Percentiles rank a stretch among this genome's conserved stretches.
Conservation (phyloP, 1,140 invertebrate species). For the Drosophila ambigua region DNA sequence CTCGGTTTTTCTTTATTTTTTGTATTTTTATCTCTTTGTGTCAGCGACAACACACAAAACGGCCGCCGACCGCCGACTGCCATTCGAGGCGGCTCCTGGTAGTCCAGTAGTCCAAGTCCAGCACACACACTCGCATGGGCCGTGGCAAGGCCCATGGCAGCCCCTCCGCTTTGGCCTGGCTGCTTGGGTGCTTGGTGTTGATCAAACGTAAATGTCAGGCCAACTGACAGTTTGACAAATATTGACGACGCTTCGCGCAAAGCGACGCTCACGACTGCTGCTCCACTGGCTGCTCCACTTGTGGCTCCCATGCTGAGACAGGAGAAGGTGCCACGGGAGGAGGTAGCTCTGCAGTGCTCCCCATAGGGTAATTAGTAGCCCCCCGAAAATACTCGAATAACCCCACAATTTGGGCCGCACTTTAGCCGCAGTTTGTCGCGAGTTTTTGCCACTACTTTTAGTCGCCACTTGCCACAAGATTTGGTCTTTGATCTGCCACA, state of each 20-base stretch:
- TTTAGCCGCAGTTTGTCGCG: slow-evolving; percentile 37
- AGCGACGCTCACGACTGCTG: slow-evolving; percentile 61
- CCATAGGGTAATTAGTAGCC: slow-evolving; percentile 80
- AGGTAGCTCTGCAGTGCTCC: slow-evolving; percentile 41
- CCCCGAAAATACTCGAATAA: slow-evolving; percentile 36
- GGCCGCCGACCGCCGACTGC: slow-evolving; percentile 51
- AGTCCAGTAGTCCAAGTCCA: slow-evolving; percentile 29
- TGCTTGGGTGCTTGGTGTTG: slow-evolving; percentile 53
- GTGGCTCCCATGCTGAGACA: slow-evolving; percentile 15
- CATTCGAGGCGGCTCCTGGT: slow-evolving; percentile 66
- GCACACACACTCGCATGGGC: slow-evolving; percentile 1
- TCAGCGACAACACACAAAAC: slow-evolving; percentile 66
- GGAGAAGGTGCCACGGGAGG: slow-evolving; percentile 6
- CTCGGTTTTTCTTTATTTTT: slow-evolving; percentile 37
- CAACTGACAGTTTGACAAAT: slow-evolving; percentile 82
- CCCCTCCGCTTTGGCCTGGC: neutral
- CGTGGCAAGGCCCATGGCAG: no score
- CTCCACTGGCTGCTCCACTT: slow-evolving; percentile 27
- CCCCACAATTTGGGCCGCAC: slow-evolving; percentile 9
- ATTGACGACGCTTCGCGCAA: slow-evolving; percentile 79
- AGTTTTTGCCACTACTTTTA: no score
- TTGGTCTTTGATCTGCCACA: slow-evolving; percentile 66
- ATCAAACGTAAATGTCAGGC: slow-evolving; percentile 80
- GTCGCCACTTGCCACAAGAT: slow-evolving; percentile 68
- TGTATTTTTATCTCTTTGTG: slow-evolving; percentile 69